Evolutionary conservation across 2,888 invertebrate species (phyloP), one percentile per base, ranked within the genome.

Genomic region (Amitus sp.): DNA sequence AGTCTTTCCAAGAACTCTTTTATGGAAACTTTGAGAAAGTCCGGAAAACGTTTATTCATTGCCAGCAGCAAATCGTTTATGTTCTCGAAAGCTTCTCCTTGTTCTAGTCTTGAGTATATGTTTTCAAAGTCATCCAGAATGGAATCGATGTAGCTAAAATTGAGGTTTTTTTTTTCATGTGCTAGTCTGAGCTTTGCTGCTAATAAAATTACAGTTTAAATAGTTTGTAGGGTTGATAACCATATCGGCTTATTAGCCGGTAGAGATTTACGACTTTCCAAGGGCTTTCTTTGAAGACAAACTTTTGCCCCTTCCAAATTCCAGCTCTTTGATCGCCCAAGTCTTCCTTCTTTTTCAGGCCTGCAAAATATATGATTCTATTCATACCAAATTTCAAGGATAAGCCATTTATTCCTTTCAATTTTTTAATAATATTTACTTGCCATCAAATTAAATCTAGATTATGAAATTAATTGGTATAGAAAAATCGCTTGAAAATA

Each of bases 191-290:
- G n/a, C n/a, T n/a, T n/a, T n/a, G n/a, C n/a, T n/a, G n/a, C n/a
- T n/a, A n/a, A n/a, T n/a, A n/a, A n/a, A n/a, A n/a, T n/a, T n/a
- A n/a, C n/a, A n/a, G 82, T 66, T 74, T 76, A 10, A 82, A 66
- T 19, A 88, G 77, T 49, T 78, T 77, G 49, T 84, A 77, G 6
- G 85, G 77, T 55, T 85, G 83, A 51, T 84, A 76, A 4, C 88
- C 88, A 77, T 89, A 89, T 66, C 86, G 79, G 82, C 84, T 86
- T 13, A 88, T 62, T 52, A 88, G 70, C 72, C 85, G 85, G 0
- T 77, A 64, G 9, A 83, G 47, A 2, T 83, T 85, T 1, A 85
- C 39, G 2, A 83, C 20, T 4, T 76, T 66, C 80, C 83, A 87
- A 13, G 77, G 70, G 68, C 85, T 86, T 52, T 86, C 85, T 42